Evolutionary conservation across 1,140 invertebrate species (phyloP), one percentile per base, ranked within the genome.

Genomic region (Parasteatoda tepidariorum): DNA sequence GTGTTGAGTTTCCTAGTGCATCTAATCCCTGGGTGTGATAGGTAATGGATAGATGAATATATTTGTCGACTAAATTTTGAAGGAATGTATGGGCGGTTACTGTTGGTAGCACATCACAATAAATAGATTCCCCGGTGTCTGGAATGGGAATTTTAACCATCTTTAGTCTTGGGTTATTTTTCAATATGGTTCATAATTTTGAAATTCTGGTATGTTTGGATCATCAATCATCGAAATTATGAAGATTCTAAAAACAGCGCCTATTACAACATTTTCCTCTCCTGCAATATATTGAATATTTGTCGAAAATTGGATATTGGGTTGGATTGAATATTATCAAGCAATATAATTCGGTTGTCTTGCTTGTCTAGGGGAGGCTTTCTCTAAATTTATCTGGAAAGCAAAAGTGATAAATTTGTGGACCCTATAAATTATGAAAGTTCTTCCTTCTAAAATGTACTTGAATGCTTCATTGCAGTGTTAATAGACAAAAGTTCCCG

Each of bases 241-340:
- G 30, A n/a, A 7, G 15, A 81, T 73, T 26, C 84, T 24, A 26
- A 62, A 85, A 28, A 85, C 38, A 34, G 85, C 64, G 66, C 84
- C 85, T 2, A 79, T 85, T 30, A 83, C 34, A 48, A 76, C 62
- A 62, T 90, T 90, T 7, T 87, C 84, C 2, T 84, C 73, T 9
- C 90, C 89, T 2, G 84, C 26, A 15, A 90, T 85, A 81, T 89
- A 87, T 18, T 79, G 59, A 57, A 90, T 88, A 34, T 89, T 84
- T 0, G 87, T 88, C 0, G 88, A 87, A 82, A 88, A 90, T 85
- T 89, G 88, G n/a, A n/a, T n/a, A n/a, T n/a, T n/a, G n/a, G n/a
- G n/a, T n/a, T n/a, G n/a, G n/a, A n/a, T n/a, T n/a, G n/a, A n/a
- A n/a, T n/a, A n/a, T n/a, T n/a, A n/a, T n/a, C n/a, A n/a, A 2